Base-by-base conservation (phyloP, 2,113 vertebrate genomes). In the Tupaia chinensis region DNA sequence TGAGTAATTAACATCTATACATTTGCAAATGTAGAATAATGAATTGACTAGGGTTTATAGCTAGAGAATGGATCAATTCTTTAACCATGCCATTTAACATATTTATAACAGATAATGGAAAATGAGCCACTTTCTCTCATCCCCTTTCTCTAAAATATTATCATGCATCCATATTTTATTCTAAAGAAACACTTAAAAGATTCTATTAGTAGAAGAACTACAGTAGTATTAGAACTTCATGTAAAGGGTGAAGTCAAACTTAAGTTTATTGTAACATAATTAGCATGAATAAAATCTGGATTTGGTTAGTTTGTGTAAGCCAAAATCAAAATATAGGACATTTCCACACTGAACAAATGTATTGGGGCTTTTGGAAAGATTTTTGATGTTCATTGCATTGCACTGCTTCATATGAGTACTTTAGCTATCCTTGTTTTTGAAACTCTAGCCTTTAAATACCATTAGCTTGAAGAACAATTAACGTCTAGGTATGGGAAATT, bases 101-200 rank as follows among this genome's bases (percentile, higher is more conserved):
- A 82, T 95, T 70, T 79, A 73, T 76, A 65, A 93, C 66, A 90
- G 77, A 90, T n/a, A 22, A 11, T 19, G 66, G 93, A 88, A 97
- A 73, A 76, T 96, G 94, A 95, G 80, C 23, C 23, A 91, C 44
- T 87, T 93, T 56, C 91, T 89, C 63, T 72, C 34, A 95, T 83
- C 56, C 53, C 88, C 13, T 87, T 58, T 34, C 60, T 81, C 4
- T 19, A 61, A 72, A 9, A 84, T 94, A 97, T 94, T 97, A 96
- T 95, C 78, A 85, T 91, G 93, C 93, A 96, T 93, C 69, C 90
- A 96, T 98, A 97, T 98, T 98, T 98, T 97, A 96, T 97, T 94
- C 95, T 96, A 98, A 95, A 97, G 93, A 95, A 97, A 94, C 91
- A 90, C 20, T 82, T 89, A 34, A 70, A 61, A 61, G 54, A 97